Evolutionary conservation across 2,888 invertebrate genomes (phyloP).

Genomic region (Callimorpha dominula): DNA sequence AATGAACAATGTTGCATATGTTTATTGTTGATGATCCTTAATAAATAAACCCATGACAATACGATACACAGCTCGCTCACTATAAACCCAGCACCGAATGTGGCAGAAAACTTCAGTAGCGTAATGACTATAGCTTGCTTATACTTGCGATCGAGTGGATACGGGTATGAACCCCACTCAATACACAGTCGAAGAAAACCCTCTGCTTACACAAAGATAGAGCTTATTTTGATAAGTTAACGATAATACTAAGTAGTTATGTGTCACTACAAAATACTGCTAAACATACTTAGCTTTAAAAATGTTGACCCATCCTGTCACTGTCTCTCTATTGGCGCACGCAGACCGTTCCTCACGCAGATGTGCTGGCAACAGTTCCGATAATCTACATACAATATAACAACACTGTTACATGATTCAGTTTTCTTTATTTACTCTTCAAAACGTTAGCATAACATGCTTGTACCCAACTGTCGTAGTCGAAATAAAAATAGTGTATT

Average conservation of each 20-base stretch:
- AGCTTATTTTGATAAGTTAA: not conserved
- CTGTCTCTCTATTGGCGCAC: slow-evolving; percentile 83
- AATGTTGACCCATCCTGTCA: slow-evolving; percentile 94
- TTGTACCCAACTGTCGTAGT: not conserved
- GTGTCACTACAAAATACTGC: not conserved
- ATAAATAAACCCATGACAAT: too few species aligned
- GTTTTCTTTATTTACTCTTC: slow-evolving; percentile 24
- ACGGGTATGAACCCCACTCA: not conserved
- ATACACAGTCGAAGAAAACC: not conserved
- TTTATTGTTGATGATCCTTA: too few species aligned
- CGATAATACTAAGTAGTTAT: too few species aligned
- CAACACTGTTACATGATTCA: slow-evolving; percentile 37
- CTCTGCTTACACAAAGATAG: not conserved
- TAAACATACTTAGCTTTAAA: slow-evolving; percentile 88
- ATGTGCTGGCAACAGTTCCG: slow-evolving; percentile 90
- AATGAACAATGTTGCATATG: too few species aligned
- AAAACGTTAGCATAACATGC: slow-evolving; percentile 32
- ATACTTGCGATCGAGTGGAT: not conserved
- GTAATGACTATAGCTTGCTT: not conserved
- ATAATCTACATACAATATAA: slow-evolving; percentile 73
- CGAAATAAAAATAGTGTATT: not conserved
- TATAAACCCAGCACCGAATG: not conserved
- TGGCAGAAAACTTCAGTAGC: not conserved
- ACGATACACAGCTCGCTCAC: too few species aligned
- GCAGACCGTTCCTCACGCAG: slow-evolving; percentile 90